Evolutionary conservation across 2,113 vertebrate genomes (phyloP), one percentile per base, ranked within the genome.

Genomic region (Eleginops maclovinus): DNA sequence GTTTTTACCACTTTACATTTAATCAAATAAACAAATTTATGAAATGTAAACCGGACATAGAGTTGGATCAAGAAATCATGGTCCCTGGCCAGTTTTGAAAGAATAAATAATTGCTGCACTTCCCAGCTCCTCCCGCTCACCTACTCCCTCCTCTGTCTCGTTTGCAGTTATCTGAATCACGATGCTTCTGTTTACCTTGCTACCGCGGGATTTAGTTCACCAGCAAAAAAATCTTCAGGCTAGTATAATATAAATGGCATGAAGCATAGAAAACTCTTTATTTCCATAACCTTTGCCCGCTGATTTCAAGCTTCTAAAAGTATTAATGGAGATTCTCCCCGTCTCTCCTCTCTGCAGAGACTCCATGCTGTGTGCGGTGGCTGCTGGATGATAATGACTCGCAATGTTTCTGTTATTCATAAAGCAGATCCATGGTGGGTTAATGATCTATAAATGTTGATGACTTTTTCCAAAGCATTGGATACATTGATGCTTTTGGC

Each of bases 401-500:
- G 19, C 44, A 46, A 75, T 55, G 72, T 53, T 63, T 53, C 59
- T 44, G 59, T 63, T 74, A 53, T 43, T 43, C 36, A 61, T 53
- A 19, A 46, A 65, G 31, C 50, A 16, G 15, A 10, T 75, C 15
- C 24, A 55, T 58, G 41, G 55, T 65, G 50, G 41, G 64, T 67
- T 67, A 67, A 67, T 67, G 64, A 67, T 22, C 9, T 66, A 53
- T 66, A 59, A 75, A 66, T 58, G 62, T 75, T 59, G 49, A 65
- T 75, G 62, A 75, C 19, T 47, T 43, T 56, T 44, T 26, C 50
- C n/a, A 47, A 17, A 36, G 43, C n/a, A 55, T 41, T 75, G 40
- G 22, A 60, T 43, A 31, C 36, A 21, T 17, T 43, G 40, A 55
- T 65, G 72, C 50, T 46, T 64, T 36, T 75, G 59, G n/a, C 59